Evolutionary conservation across 2,797 vertebrate species (phyloP), one percentile per base, ranked within the genome.

Genomic region (Periparus ater): DNA sequence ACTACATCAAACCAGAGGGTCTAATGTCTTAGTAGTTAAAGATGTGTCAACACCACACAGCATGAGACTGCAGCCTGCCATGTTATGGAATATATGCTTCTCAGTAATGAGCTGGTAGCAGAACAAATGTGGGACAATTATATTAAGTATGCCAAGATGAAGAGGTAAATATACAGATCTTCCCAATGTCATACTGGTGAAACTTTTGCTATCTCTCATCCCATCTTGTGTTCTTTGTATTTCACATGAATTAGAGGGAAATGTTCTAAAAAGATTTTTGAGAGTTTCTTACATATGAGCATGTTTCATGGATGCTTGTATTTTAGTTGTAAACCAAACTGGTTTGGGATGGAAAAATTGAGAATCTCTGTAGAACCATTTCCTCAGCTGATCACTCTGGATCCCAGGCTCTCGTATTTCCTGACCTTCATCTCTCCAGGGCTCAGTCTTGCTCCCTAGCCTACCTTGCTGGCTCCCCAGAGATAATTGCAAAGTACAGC

Each of bases 401-500:
- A 61, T 73, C 13, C 61, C 47, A 63, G 53, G 29, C 36, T 90
- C 57, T 62, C 11, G 3, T 58, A 42, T 55, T 80, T 79, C 85
- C 71, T 92, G 81, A 57, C 47, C 67, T 79, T 79, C 61, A 21
- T 82, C 50, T 95, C 61, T 75, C 42, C 44, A 58, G 65, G 72
- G 57, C 75, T 96, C 86, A 91, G 53, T 72, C 61, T 67, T 65
- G 9, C 54, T 91, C 63, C 54, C 22, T 58, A 66, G 40, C 42
- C 70, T 75, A 78, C 62, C 44, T 93, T 74, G 36, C 42, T 88
- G 58, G 27, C 13, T 86, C 42, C 63, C 44, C 66, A 73, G 73
- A 92, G 47, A 51, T 81, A 95, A 93, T 84, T 81, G 61, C 82
- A 25, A 85, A 76, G 29, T 72, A 63, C 54, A 68, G 48, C 70